These are phyloP conservation scores for Panthera uncia DNA, from an alignment of 2,113 vertebrate genomes.

Conservation along the genomic window DNA sequence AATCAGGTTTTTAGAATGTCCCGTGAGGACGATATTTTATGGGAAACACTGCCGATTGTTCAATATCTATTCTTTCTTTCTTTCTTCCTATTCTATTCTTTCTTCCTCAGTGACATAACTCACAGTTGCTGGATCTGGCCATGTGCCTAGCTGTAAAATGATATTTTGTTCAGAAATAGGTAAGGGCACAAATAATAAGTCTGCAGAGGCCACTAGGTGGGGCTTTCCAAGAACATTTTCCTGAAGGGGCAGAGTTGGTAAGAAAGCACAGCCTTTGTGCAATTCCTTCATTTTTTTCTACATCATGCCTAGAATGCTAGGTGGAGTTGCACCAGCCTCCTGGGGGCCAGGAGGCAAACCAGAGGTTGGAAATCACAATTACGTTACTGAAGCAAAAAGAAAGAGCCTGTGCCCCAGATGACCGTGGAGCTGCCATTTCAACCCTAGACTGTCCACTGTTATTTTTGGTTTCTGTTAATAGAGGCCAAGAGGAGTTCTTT, in stretches of 20 bases:
- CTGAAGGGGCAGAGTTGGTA: neutral
- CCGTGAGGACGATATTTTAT: neutral
- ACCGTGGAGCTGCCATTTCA: neutral
- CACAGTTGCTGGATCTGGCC: neutral
- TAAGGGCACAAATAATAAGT: neutral
- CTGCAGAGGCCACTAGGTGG: neutral
- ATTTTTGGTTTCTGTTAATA: constrained; percentile 11
- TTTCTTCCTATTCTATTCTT: neutral
- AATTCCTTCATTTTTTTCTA: neutral
- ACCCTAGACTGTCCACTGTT: neutral
- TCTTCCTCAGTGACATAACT: neutral
- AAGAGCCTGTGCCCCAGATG: neutral
- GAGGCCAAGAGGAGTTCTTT: neutral
- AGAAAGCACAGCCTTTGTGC: neutral
- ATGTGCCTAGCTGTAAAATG: neutral
- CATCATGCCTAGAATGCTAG: neutral
- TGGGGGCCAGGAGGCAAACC: neutral
- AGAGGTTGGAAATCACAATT: neutral
- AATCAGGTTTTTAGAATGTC: neutral
- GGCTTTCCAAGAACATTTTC: neutral
- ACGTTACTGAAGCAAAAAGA: neutral
- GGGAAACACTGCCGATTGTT: neutral
- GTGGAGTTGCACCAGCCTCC: neutral
- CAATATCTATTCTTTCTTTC: neutral
- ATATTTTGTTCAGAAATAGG: neutral